These are phyloP conservation scores for Maniola jurtina DNA, from an alignment of 1,140 invertebrate species.

Conservation along the genomic window DNA sequence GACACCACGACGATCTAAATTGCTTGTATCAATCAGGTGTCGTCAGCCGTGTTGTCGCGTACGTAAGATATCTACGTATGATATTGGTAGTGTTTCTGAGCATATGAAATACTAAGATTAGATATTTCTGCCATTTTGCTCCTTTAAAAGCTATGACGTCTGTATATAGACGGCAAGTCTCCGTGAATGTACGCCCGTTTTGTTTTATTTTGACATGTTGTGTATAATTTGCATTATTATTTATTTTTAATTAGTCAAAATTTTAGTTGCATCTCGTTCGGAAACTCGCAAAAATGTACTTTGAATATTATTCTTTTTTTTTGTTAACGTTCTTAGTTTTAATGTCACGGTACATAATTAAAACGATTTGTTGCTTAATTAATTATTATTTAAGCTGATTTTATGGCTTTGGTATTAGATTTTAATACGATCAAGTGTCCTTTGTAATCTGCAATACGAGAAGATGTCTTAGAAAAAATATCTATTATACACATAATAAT, in stretches of 20 bases:
- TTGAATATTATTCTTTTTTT: slow-evolving; percentile 37
- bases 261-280: slow-evolving; percentile 46
- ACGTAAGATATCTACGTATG: no score
- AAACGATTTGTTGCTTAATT: slow-evolving; percentile 58
- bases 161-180: slow-evolving; percentile 9
- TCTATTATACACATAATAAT: slow-evolving; percentile 2
- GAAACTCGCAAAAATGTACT: slow-evolving; percentile 58
- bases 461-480: not conserved
- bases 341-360: slow-evolving; percentile 41
- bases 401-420: slow-evolving; percentile 22
- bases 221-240: slow-evolving; percentile 36
- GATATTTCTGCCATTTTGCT: no score
- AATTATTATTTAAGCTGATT: slow-evolving; percentile 37
- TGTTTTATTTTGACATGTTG: slow-evolving; percentile 40
- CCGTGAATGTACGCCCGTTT: slow-evolving; percentile 28
- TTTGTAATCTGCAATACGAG: slow-evolving; percentile 30
- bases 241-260: slow-evolving; percentile 44
- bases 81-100: no score
- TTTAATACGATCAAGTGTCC: slow-evolving; percentile 31
- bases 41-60: no score
- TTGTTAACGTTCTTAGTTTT: slow-evolving; percentile 65
- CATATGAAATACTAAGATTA: no score
- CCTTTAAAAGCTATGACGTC: no score
- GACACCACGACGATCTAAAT: no score
- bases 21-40: no score